Base-by-base conservation (phyloP, 2,797 vertebrate species). In the Streptopelia turtur region DNA sequence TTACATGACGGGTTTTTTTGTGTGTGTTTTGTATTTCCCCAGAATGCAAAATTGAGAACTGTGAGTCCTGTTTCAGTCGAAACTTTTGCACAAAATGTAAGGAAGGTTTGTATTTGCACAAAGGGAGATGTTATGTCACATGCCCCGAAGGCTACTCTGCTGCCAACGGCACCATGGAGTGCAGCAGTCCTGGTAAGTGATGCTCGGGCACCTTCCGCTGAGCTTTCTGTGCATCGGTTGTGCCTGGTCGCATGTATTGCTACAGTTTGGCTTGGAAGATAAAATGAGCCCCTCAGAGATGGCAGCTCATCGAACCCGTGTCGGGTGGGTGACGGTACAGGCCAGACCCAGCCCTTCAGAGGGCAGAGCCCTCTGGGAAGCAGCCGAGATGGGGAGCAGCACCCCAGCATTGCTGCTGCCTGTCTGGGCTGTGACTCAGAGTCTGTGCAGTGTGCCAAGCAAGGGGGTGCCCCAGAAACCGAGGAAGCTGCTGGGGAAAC, bases 81-180 rank as follows among this genome's bases (percentile, higher is more conserved):
- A 99, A 99, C 97, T 99, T 99, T 99, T 99, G 99, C 98, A 99
- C 99, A 98, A 99, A 99, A 98, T 99, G 99, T 98, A 99, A 99
- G 98, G 99, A 99, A 97, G 99, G 98, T 95, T 98, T 99, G 96
- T 99, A 99, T 98, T 98, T 99, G 97, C 98, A 99, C 98, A 99
- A 99, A 98, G 99, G 99, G 88, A 98, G 98, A 91, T 99, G 99
- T 96, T 99, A 99, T 22, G 94, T 98, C 65, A 98, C 98, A 72
- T 99, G 99, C 97, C 99, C 99, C 0, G 98, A 99, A 89, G 99
- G 99, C 91, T 99, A 98, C 57, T 96, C 95, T 72, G 98, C 98
- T 28, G 94, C 97, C 96, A 99, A 99, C 1, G 98, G 99, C 90
- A 99, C 99, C 88, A 99, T 98, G 99, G 99, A 99, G 98, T 99